phyloP scores from a whole-genome alignment of 2,797 vertebrate species.

The Rhincodon typus region DNA sequence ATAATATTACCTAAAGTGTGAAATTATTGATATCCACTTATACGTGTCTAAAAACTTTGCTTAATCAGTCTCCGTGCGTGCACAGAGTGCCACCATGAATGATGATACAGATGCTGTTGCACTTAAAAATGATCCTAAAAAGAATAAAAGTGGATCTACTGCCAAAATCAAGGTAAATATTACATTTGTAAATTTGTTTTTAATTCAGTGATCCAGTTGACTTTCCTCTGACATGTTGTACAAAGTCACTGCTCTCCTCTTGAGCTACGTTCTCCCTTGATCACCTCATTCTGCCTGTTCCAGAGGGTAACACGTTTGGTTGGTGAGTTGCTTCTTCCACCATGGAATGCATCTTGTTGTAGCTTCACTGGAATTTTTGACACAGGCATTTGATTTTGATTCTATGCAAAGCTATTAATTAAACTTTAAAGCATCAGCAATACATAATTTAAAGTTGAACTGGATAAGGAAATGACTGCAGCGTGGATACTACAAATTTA shows the following conservation, averaged over 20 bases:
- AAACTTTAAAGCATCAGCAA: neutral
- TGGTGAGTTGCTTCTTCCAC: neutral
- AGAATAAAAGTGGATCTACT: constrained; percentile 66
- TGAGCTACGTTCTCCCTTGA: neutral
- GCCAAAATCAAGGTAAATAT: constrained; percentile 77
- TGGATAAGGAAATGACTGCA: neutral
- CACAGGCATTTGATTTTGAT: neutral
- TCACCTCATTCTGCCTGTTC: neutral
- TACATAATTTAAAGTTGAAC: neutral
- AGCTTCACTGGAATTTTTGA: neutral
- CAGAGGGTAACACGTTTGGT: neutral
- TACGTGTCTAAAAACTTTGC: neutral
- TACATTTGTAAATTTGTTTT: constrained; percentile 18
- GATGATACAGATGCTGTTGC: constrained; percentile 69
- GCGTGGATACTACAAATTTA: neutral
- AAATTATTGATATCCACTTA: neutral
- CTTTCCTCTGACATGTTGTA: no score
- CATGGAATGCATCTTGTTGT: neutral
- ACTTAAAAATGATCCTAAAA: constrained; percentile 77
- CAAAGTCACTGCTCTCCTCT: neutral
- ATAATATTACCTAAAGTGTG: neutral
- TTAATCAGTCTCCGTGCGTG: constrained; percentile 51
- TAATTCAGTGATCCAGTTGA: constrained; percentile 41
- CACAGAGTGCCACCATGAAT: constrained; percentile 45
- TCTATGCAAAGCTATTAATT: neutral